Base-by-base conservation (phyloP, 2,113 vertebrate genomes). In the Tetraodon nigroviridis region DNA sequence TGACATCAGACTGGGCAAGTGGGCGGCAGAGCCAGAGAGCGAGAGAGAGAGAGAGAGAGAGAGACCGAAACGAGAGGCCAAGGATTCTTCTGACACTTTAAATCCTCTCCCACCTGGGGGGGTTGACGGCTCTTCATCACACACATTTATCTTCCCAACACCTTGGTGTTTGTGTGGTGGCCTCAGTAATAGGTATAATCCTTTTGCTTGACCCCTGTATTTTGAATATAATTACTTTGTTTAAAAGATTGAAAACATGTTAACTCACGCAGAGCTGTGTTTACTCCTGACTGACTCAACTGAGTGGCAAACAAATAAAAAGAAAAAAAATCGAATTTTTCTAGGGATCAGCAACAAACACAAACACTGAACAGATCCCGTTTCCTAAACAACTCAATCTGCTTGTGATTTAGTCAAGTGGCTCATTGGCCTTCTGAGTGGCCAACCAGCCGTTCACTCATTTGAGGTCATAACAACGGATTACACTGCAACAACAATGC, bases 1-100 rank as follows among this genome's bases (percentile, higher is more conserved):
- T 91, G 87, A 90, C 85, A 82, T 89, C 89, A 91, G 85, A 85
- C 84, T 87, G 87, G 84, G 83, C 80, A 67, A 84, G 67, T 61
- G 16, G 54, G 47, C 19, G 19, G 18, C 7, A 49, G 47, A 12
- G 47, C 8, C 47, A 11, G 47, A 18, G 32, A 37, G 32, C 10
- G 32, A 37, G 32, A 61, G 69, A 80, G 58, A 46, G 53, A 64
- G 22, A 47, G 32, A 54, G 40, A 45, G 32, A 44, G 52, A 57
- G 42, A 52, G n/a, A 67, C 76, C 65, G 15, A 79, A 72, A 75
- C 59, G 65, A 76, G 80, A 75, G 53, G 62, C 49, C 55, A 67
- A 68, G 73, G 67, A 48, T 27, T 78, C 71, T 63, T 58, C 37
- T 63, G 51, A 64, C 61, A 76, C 64, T 71, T 67, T 76, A 20